Evolutionary conservation across 2,888 invertebrate genomes (phyloP).

Genomic region (Apodemia zela): DNA sequence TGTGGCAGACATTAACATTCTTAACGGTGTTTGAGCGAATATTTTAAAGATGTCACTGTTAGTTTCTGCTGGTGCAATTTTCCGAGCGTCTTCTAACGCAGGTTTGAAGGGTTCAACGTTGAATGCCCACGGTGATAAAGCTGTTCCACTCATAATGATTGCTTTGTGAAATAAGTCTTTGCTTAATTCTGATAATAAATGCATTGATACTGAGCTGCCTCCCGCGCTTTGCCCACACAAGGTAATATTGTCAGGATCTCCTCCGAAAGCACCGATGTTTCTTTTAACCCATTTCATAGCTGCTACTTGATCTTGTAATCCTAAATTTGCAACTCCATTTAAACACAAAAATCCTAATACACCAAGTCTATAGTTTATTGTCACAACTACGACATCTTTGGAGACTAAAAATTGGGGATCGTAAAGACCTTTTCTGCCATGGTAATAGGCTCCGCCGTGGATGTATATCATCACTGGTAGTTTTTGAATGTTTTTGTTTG

Average conservation of each 20-base stretch:
- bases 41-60: constrained; percentile 26
- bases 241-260: constrained; percentile 68
- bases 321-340: constrained; percentile 60
- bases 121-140: constrained; percentile 62
- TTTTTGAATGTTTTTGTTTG: constrained; percentile 32
- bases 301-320: constrained; percentile 64
- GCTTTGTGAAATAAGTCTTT: constrained; percentile 63
- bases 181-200: constrained; percentile 54
- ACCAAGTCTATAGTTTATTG: constrained; percentile 63
- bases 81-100: constrained; percentile 52
- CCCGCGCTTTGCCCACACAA: constrained; percentile 69
- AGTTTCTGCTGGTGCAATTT: constrained; percentile 36
- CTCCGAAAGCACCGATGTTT: constrained; percentile 64
- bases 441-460: constrained; percentile 68
- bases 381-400: constrained; percentile 55
- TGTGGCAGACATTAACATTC: constrained; percentile 47
- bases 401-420: constrained; percentile 64
- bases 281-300: constrained; percentile 63
- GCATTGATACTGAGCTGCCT: constrained; percentile 58
- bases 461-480: constrained; percentile 64
- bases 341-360: constrained; percentile 64
- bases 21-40: constrained; percentile 24
- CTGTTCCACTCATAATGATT: constrained; percentile 60
- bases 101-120: constrained; percentile 49
- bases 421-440: constrained; percentile 63